Conservation (phyloP, 1,140 invertebrate species). For the Argopecten irradians region DNA sequence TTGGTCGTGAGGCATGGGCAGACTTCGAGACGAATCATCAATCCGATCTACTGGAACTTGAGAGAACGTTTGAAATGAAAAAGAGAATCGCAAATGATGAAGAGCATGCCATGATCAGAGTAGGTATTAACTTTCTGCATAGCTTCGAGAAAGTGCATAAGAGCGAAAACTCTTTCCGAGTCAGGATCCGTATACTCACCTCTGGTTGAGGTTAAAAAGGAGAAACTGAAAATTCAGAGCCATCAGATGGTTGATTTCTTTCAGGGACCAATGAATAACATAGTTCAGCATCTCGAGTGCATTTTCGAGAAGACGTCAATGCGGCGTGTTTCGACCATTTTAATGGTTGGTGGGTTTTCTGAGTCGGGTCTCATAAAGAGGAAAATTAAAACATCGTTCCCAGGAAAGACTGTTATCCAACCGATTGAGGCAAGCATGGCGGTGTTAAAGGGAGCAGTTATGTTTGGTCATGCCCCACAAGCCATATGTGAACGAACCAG, state of each 20-base stretch:
- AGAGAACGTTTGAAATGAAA: constrained; percentile 29
- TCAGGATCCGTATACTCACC: background rate
- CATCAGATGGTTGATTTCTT: background rate
- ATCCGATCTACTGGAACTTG: constrained; percentile 19
- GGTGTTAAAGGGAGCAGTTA: constrained; percentile 12
- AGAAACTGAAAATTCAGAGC: background rate
- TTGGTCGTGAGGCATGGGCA: background rate
- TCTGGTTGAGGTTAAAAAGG: background rate
- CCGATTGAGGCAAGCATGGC: background rate
- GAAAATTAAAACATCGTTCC: background rate
- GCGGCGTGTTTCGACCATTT: background rate
- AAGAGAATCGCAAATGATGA: background rate
- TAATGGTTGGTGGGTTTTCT: constrained; percentile 24
- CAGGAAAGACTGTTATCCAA: background rate
- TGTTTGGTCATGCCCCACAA: background rate
- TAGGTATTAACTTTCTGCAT: background rate
- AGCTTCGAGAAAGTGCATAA: background rate
- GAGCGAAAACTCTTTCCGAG: background rate
- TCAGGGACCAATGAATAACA: background rate
- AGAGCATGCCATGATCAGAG: background rate
- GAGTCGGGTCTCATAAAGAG: background rate
- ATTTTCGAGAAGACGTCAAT: background rate
- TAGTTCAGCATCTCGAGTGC: background rate
- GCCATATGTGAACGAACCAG: background rate
- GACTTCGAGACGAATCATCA: background rate